These are phyloP conservation scores for Diceros bicornis DNA, from an alignment of 2,797 vertebrate species.

Conservation along the genomic window DNA sequence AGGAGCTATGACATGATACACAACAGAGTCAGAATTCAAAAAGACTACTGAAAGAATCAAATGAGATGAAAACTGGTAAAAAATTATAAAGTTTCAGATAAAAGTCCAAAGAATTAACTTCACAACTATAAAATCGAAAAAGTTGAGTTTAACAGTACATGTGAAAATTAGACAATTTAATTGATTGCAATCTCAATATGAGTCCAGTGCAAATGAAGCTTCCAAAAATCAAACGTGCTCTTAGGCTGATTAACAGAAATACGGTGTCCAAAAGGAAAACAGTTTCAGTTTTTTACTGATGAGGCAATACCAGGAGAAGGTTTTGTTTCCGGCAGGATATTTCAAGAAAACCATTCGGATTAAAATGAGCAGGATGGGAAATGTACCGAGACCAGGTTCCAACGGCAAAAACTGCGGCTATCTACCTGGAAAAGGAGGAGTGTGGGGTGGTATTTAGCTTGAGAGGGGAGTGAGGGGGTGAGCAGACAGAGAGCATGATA, in stretches of 20 bases:
- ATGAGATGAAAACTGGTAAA: background rate
- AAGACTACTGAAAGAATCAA: background rate
- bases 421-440: background rate
- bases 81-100: background rate
- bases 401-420: background rate
- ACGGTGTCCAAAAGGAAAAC: background rate
- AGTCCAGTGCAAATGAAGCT: background rate
- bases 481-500: background rate
- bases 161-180: background rate
- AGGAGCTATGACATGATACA: background rate
- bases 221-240: background rate
- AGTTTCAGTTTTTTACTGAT: background rate
- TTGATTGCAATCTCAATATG: background rate
- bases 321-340: background rate
- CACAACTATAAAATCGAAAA: background rate
- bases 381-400: background rate
- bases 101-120: conserved; percentile 8
- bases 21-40: background rate
- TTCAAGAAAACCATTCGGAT: background rate
- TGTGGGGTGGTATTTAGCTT: too few relatives aligned
- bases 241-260: background rate
- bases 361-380: background rate
- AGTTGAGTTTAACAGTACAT: background rate
- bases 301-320: background rate
- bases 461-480: background rate